phyloP scores from a whole-genome alignment of 2,888 invertebrate species.

The Athalia rosae region DNA sequence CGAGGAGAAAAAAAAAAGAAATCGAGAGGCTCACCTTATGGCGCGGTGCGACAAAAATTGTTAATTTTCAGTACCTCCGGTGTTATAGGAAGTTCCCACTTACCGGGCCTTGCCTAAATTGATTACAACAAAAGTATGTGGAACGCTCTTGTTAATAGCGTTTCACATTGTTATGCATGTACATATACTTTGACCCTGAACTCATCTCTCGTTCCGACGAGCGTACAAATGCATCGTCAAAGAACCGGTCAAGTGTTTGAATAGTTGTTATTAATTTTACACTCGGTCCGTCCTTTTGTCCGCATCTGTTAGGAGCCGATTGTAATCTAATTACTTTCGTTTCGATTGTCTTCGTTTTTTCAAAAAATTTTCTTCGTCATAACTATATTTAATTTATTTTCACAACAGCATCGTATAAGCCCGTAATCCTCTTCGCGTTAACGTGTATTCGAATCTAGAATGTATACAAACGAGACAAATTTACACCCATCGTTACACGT shows the following conservation, averaged over 20 bases:
- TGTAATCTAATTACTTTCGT: too few relatives aligned
- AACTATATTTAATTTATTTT: too few relatives aligned
- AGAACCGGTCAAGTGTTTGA: background rate
- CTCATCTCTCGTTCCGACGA: conserved; percentile 12
- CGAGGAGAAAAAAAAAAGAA: too few relatives aligned
- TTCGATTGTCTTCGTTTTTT: too few relatives aligned
- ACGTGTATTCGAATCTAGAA: background rate
- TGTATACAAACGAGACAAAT: too few relatives aligned
- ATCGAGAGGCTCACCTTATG: too few relatives aligned
- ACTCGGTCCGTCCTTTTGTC: too few relatives aligned
- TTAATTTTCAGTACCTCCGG: background rate
- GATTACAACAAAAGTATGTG: conserved; percentile 39
- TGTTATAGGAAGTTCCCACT: conserved; percentile 37
- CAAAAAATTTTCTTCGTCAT: too few relatives aligned
- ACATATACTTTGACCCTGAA: conserved; percentile 22
- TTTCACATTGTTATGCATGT: too few relatives aligned
- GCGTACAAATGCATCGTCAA: background rate
- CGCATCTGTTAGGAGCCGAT: too few relatives aligned
- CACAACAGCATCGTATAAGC: background rate
- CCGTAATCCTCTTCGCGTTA: background rate
- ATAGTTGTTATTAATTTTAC: conserved; percentile 8
- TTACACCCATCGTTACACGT: too few relatives aligned
- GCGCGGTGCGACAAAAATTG: background rate
- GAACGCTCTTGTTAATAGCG: conserved; percentile 4
- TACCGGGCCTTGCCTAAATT: conserved; percentile 28